Percentiles rank a stretch among this genome's conserved stretches.
Conservation (phyloP, 2,113 vertebrate species). For the Dipodomys merriami region DNA sequence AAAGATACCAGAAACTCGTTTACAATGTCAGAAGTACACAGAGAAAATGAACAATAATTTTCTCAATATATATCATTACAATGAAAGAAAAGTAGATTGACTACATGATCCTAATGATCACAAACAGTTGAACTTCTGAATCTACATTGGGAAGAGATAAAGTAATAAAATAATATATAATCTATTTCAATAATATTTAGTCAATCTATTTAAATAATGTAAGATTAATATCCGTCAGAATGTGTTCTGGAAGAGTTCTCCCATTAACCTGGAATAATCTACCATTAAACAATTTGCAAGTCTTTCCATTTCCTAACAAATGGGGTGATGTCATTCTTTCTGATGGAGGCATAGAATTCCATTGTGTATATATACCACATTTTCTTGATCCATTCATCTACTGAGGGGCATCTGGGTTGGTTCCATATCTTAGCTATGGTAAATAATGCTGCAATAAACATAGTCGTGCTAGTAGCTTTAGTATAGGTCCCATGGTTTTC, state of each 20-base stretch:
- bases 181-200: not conserved
- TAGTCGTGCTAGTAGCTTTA: too few relatives aligned
- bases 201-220: slow-evolving; percentile 21
- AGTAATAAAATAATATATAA: slow-evolving; percentile 16
- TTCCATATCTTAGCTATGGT: too few relatives aligned
- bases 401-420: too few relatives aligned
- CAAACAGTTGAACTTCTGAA: not conserved
- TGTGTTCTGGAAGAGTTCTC: slow-evolving; percentile 16
- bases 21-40: slow-evolving; percentile 43
- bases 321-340: too few relatives aligned
- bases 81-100: slow-evolving; percentile 54
- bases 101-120: slow-evolving; percentile 24
- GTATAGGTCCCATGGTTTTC: too few relatives aligned
- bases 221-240: slow-evolving; percentile 48
- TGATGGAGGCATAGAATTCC: too few relatives aligned
- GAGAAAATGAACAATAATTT: slow-evolving; percentile 50
- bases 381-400: too few relatives aligned
- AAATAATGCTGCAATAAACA: too few relatives aligned
- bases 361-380: too few relatives aligned
- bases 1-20: slow-evolving; percentile 8
- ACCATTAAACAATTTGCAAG: too few relatives aligned
- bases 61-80: slow-evolving; percentile 46
- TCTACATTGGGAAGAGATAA: slow-evolving; percentile 26
- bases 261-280: too few relatives aligned
- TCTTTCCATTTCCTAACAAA: too few relatives aligned